phyloP scores from a whole-genome alignment of 2,113 vertebrate genomes.

The Corapipo altera region DNA sequence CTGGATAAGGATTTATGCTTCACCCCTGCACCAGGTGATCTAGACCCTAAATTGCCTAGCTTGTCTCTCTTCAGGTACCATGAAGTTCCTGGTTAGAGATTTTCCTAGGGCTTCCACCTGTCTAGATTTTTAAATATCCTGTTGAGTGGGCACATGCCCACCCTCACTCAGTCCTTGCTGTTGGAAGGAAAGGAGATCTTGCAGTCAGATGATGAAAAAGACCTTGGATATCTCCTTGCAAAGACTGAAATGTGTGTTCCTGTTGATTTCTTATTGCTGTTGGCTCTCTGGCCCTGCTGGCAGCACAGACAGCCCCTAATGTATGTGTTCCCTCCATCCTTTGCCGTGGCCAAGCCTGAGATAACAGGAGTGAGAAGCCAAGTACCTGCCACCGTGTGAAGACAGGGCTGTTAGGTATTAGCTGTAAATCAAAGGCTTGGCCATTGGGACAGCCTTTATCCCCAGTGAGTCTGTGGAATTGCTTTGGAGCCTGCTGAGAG shows the following conservation, averaged over 20 bases:
- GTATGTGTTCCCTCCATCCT: not conserved
- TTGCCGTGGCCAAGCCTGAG: constrained; percentile 2
- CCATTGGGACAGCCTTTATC: not conserved
- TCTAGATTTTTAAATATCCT: not conserved
- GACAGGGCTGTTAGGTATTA: constrained; percentile 31
- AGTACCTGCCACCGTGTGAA: constrained; percentile 26
- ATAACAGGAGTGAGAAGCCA: constrained; percentile 36
- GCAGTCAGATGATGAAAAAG: not conserved
- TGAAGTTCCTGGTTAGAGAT: not conserved
- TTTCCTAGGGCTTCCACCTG: not conserved
- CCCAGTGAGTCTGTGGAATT: constrained; percentile 3
- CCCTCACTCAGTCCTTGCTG: not conserved
- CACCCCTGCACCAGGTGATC: not conserved
- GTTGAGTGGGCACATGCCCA: not conserved
- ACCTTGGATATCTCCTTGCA: constrained; percentile 23
- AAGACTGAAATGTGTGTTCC: not conserved
- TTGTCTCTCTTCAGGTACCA: accelerated
- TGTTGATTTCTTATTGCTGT: constrained; percentile 31
- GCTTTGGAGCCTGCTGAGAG: constrained; percentile 12
- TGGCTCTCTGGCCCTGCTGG: constrained; percentile 21
- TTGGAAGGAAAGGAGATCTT: not conserved
- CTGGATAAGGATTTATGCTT: not conserved
- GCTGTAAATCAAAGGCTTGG: constrained; percentile 55
- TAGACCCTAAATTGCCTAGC: not conserved
- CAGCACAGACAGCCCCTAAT: not conserved